Base-by-base conservation (phyloP, 2,797 vertebrate species). In the Rhinophrynus dorsalis region DNA sequence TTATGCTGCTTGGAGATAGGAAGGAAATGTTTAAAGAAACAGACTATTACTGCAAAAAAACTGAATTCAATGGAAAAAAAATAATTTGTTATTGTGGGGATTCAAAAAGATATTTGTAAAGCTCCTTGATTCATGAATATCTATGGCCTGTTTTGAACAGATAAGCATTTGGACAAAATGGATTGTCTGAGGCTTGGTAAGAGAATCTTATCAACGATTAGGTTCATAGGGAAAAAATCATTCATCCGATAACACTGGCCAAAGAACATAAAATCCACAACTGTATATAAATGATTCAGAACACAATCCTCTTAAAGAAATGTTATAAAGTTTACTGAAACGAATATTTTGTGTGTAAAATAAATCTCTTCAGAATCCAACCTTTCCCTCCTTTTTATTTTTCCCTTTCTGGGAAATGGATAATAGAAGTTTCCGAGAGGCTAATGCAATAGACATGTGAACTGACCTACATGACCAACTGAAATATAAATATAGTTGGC, bases 311-410 rank as follows among this genome's bases (percentile, higher is more conserved):
- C 68, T 48, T 40, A 56, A 24, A 29, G 23, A 24, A 72, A 40
- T 42, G 60, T 50, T 37, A 55, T 8, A 62, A 38, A 50, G 60
- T 71, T 56, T 55, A 37, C 29, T 24, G 15, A 55, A 63, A 56
- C 42, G 30, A 56, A 71, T 71, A 63, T 63, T 64, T 71, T 51
- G 42, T 58, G 9, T 26, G 35, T 54, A 15, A 64, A 50, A 65
- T 57, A 51, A 30, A 67, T 24, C 59, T 64, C 57, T n/a, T 56
- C 24, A 37, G 35, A 48, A 15, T 18, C 33, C 6, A n/a, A n/a
- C n/a, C 32, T 50, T 32, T 50, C 54, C 65, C 45, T 21, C 6
- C 23, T 24, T 17, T 40, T 15, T 37, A n/a, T 11, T 23, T 57
- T 55, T 23, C 1, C 32, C 21, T 48, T 24, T 5, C 21, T 23